Percentiles rank a stretch among this genome's conserved stretches.
These are phyloP conservation scores for Willowsia nigromaculata DNA, from an alignment of 2,888 invertebrate species.

Conservation along the genomic window DNA sequence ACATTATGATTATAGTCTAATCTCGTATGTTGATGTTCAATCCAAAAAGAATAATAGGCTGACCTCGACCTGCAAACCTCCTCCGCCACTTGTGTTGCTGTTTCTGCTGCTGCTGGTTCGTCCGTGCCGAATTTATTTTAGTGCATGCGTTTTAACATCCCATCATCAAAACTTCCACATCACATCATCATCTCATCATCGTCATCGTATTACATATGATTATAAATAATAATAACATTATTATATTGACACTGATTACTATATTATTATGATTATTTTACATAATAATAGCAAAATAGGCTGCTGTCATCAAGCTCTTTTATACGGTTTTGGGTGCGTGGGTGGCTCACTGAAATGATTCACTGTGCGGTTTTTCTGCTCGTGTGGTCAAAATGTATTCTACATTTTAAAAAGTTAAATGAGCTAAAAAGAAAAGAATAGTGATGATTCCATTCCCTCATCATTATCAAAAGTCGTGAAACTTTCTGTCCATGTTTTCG, in stretches of 20 bases:
- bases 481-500: too few species aligned
- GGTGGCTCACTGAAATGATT: not conserved
- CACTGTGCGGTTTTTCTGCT: too few species aligned
- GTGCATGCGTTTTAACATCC: not conserved
- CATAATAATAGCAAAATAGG: not conserved
- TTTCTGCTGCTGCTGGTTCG: not conserved
- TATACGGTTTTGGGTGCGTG: not conserved
- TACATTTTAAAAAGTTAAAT: too few species aligned
- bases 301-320: not conserved
- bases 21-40: too few species aligned
- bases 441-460: too few species aligned
- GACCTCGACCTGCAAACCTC: conserved; percentile 79
- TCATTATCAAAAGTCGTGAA: too few species aligned
- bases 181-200: not conserved
- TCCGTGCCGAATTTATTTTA: conserved; percentile 2
- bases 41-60: conserved; percentile 39
- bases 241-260: conserved; percentile 18
- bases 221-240: not conserved
- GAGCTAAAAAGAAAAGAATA: too few species aligned
- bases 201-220: not conserved
- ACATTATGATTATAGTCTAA: not conserved
- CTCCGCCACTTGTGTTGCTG: conserved; percentile 34
- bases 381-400: too few species aligned
- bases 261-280: not conserved
- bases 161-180: conserved; percentile 32